These are phyloP conservation scores for Amphibalanus amphitrite DNA, from an alignment of 1,140 invertebrate genomes.

Conservation along the genomic window DNA sequence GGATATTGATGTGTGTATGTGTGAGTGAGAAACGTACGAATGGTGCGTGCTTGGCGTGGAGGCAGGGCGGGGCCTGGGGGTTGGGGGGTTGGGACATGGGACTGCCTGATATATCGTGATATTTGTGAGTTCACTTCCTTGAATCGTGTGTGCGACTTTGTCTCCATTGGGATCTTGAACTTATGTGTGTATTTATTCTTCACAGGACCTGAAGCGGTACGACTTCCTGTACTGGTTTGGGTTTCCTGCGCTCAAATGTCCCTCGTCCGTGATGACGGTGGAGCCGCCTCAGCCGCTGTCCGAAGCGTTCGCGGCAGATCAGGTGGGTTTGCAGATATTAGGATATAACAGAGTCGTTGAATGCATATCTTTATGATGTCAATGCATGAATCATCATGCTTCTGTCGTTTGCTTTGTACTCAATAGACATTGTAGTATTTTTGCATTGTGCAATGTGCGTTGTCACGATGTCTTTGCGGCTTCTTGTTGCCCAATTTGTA, in stretches of 20 bases:
- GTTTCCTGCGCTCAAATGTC: constrained; percentile 58
- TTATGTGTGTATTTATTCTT: constrained; percentile 17
- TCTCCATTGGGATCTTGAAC: too few relatives aligned
- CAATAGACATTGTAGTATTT: too few relatives aligned
- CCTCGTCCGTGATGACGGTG: constrained; percentile 23
- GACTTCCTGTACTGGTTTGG: constrained; percentile 87
- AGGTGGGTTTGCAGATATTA: constrained; percentile 24
- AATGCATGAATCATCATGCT: neutral
- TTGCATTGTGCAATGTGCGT: too few relatives aligned
- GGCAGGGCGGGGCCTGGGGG: too few relatives aligned
- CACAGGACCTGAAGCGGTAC: constrained; percentile 82
- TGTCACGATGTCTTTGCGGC: too few relatives aligned
- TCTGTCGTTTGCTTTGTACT: too few relatives aligned
- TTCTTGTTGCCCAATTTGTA: too few relatives aligned
- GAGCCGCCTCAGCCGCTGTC: constrained; percentile 10
- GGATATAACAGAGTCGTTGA: neutral
- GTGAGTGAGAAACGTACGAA: constrained; percentile 3
- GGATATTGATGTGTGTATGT: constrained; percentile 6
- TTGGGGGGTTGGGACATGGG: too few relatives aligned
- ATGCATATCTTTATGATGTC: neutral
- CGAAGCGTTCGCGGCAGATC: constrained; percentile 18
- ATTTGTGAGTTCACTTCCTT: neutral
- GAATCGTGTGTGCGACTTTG: constrained; percentile 7
- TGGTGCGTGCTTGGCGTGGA: too few relatives aligned
- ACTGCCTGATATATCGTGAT: too few relatives aligned